These are phyloP conservation scores for Hydroisotoma schaefferi DNA, from an alignment of 2,888 invertebrate genomes.

Conservation along the genomic window DNA sequence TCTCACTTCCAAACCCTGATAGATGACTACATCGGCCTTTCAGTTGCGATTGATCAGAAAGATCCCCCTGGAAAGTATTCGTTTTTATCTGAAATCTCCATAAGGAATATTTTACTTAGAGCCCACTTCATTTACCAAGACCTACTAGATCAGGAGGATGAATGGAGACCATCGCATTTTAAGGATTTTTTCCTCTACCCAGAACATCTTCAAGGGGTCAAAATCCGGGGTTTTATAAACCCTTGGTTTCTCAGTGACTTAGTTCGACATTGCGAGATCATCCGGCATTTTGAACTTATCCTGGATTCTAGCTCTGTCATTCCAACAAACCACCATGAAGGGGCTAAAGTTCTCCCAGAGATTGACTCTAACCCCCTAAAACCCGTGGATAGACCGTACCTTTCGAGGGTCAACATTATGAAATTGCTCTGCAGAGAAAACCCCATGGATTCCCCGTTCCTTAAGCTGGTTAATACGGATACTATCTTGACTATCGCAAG, in stretches of 20 bases:
- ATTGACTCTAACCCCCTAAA: slow-evolving; percentile 10
- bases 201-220: slow-evolving; percentile 15
- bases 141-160: slow-evolving; percentile 5
- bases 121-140: too few relatives aligned
- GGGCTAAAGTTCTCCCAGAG: slow-evolving; percentile 18
- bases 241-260: slow-evolving; percentile 21
- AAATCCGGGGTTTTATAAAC: slow-evolving; percentile 18
- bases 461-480: background rate
- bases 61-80: slow-evolving; percentile 12
- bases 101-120: too few relatives aligned
- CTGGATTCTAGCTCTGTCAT: background rate
- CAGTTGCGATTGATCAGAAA: background rate
- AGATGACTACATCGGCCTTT: slow-evolving; percentile 26
- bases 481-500: background rate
- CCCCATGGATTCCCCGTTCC: background rate
- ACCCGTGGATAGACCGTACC: slow-evolving; percentile 1
- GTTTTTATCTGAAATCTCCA: slow-evolving; percentile 15
- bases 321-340: background rate
- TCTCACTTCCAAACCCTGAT: slow-evolving; percentile 20
- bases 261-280: slow-evolving; percentile 9
- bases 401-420: background rate
- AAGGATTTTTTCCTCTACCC: slow-evolving; percentile 14
- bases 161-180: slow-evolving; percentile 9
- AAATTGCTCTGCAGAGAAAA: background rate
- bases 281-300: background rate